Evolutionary conservation across 2,113 vertebrate species (phyloP).

Genomic region (Marmota monax): DNA sequence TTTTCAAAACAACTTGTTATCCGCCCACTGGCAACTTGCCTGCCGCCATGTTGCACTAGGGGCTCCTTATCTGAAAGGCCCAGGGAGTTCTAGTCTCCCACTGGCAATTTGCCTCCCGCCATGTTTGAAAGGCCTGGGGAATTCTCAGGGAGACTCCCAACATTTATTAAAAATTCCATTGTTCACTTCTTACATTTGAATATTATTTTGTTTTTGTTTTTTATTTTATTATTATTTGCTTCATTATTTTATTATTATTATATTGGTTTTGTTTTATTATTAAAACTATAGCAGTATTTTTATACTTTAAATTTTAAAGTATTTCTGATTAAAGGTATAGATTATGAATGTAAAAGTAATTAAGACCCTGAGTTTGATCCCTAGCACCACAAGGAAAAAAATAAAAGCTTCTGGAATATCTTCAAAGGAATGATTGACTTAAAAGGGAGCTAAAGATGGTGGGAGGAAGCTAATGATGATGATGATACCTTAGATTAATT

Average conservation of each 20-base stretch:
- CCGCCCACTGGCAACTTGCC: too few species aligned
- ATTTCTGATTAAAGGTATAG: not conserved
- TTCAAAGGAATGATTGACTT: not conserved
- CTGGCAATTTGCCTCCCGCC: too few species aligned
- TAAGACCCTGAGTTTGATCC: not conserved
- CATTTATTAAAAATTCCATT: not conserved
- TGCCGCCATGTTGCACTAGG: too few species aligned
- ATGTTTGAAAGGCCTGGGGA: too few species aligned
- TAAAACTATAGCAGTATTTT: not conserved
- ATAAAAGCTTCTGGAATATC: not conserved
- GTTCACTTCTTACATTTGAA: not conserved
- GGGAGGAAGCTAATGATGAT: not conserved
- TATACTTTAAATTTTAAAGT: not conserved
- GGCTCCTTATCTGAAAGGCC: too few species aligned
- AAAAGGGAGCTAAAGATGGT: not conserved
- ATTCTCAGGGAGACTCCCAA: too few species aligned
- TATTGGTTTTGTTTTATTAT: not conserved
- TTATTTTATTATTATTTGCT: not conserved
- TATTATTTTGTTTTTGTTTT: slow-evolving; percentile 3
- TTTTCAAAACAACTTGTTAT: too few species aligned
- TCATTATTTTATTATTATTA: too few species aligned
- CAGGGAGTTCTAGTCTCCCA: too few species aligned
- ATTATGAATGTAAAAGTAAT: not conserved
- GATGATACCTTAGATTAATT: not conserved
- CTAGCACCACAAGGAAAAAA: not conserved